phyloP scores from a whole-genome alignment of 1,140 invertebrate genomes.

The Oedothorax gibbosus region DNA sequence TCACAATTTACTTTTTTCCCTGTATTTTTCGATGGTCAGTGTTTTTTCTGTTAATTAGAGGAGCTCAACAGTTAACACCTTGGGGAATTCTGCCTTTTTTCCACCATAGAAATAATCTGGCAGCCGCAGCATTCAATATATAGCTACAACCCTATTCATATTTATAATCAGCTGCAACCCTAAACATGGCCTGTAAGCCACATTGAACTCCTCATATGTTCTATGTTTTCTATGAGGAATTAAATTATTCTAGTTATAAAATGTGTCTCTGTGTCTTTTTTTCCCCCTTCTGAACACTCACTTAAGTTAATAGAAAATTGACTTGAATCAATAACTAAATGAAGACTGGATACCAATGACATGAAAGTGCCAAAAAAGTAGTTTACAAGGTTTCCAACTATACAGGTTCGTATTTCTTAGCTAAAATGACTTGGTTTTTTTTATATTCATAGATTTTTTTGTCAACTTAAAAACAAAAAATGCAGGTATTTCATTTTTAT shows the following conservation, averaged over 20 bases:
- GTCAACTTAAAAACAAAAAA: too few species aligned
- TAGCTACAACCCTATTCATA: constrained; percentile 30
- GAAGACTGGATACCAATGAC: too few species aligned
- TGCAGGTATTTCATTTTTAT: too few species aligned
- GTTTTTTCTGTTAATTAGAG: constrained; percentile 52
- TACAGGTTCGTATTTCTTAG: too few species aligned
- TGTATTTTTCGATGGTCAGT: constrained; percentile 60
- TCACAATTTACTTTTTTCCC: constrained; percentile 56
- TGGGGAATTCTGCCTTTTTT: constrained; percentile 56
- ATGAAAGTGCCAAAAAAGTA: too few species aligned
- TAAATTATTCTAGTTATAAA: constrained; percentile 62
- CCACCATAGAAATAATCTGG: constrained; percentile 52
- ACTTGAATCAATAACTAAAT: neutral
- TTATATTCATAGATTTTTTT: too few species aligned
- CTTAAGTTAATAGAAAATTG: neutral
- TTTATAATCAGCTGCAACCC: constrained; percentile 55
- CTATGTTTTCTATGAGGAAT: constrained; percentile 62
- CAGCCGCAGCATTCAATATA: constrained; percentile 47
- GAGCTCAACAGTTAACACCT: constrained; percentile 59
- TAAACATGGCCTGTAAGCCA: constrained; percentile 57
- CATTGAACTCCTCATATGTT: constrained; percentile 62
- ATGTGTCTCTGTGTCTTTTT: constrained; percentile 14
- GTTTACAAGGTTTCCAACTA: too few species aligned
- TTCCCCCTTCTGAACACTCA: neutral
- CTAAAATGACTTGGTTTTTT: too few species aligned